These are phyloP conservation scores for Planococcus citri DNA, from an alignment of 1,140 invertebrate genomes.

Conservation along the genomic window DNA sequence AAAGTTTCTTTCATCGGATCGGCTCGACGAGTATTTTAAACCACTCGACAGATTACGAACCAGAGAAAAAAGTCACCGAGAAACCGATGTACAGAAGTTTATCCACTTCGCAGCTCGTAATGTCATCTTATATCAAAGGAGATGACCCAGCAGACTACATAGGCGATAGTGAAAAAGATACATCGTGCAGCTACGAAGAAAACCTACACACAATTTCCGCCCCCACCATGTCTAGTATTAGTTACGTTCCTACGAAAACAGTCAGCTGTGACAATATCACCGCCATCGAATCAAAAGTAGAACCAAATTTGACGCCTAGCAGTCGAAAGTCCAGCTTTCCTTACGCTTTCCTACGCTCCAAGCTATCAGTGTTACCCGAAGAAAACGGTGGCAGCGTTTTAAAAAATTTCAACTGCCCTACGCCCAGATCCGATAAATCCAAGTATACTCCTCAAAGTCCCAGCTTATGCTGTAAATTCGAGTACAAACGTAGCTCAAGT, in stretches of 20 bases:
- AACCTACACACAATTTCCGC: slow-evolving; percentile 29
- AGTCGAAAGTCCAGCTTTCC: slow-evolving; percentile 50
- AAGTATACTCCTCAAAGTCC: background rate
- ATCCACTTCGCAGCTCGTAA: slow-evolving; percentile 56
- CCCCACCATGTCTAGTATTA: slow-evolving; percentile 30
- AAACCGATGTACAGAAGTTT: slow-evolving; percentile 52
- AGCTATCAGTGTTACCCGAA: slow-evolving; percentile 58
- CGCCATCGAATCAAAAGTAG: slow-evolving; percentile 32
- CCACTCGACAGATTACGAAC: slow-evolving; percentile 29
- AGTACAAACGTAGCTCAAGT: slow-evolving; percentile 30
- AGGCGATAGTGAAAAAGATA: slow-evolving; percentile 41
- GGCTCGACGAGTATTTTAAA: slow-evolving; percentile 62
- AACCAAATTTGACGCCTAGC: slow-evolving; percentile 28
- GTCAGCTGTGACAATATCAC: slow-evolving; percentile 49
- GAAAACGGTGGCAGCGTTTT: slow-evolving; percentile 38
- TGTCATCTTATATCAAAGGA: slow-evolving; percentile 55
- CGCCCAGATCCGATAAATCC: background rate
- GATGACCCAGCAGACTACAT: slow-evolving; percentile 65
- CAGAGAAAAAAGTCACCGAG: slow-evolving; percentile 14
- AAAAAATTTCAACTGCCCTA: background rate
- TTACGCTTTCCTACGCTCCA: slow-evolving; percentile 62
- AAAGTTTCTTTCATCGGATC: slow-evolving; percentile 58
- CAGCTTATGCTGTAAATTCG: slow-evolving; percentile 4
- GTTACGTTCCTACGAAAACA: slow-evolving; percentile 42
- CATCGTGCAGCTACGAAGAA: slow-evolving; percentile 31